phyloP scores from a whole-genome alignment of 2,797 vertebrate species.

The Orestias chungarensis region DNA sequence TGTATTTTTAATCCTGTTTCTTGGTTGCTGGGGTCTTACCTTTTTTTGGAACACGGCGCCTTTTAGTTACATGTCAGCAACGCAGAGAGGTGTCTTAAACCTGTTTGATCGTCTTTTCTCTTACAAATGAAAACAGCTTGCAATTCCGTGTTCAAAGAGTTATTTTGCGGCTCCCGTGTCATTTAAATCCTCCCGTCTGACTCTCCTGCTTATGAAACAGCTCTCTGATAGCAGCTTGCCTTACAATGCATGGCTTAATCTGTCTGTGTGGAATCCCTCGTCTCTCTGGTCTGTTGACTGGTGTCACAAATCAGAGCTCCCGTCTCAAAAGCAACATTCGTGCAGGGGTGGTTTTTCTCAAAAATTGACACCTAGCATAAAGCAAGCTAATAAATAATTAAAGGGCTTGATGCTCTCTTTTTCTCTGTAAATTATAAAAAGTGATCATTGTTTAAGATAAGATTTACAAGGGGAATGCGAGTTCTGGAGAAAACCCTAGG shows the following conservation, averaged over 20 bases:
- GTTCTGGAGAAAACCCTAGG: conserved; percentile 38
- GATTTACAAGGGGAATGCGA: conserved; percentile 45
- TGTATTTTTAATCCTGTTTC: conserved; percentile 37
- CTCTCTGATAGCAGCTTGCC: conserved; percentile 51
- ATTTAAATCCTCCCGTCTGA: conserved; percentile 59
- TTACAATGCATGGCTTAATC: conserved; percentile 62
- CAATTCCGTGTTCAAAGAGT: conserved; percentile 59
- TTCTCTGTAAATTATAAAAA: conserved; percentile 51
- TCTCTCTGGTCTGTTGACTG: conserved; percentile 39
- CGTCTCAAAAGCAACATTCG: conserved; percentile 37
- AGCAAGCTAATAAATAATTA: conserved; percentile 66
- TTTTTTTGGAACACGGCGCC: conserved; percentile 29
- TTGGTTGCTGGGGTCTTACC: conserved; percentile 28
- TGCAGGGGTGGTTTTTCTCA: conserved; percentile 27
- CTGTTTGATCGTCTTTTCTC: conserved; percentile 34
- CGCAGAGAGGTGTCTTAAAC: conserved; percentile 28
- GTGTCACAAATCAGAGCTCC: conserved; percentile 49
- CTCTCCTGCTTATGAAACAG: conserved; percentile 37
- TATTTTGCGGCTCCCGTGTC: conserved; percentile 42
- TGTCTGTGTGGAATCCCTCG: conserved; percentile 45
- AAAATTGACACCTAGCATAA: conserved; percentile 40
- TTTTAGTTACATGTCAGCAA: conserved; percentile 31
- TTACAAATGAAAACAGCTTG: conserved; percentile 36
- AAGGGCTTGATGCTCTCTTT: conserved; percentile 21
- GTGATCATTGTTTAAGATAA: conserved; percentile 58